phyloP scores from a whole-genome alignment of 1,140 invertebrate genomes.

The Druon quercuslanigerum region DNA sequence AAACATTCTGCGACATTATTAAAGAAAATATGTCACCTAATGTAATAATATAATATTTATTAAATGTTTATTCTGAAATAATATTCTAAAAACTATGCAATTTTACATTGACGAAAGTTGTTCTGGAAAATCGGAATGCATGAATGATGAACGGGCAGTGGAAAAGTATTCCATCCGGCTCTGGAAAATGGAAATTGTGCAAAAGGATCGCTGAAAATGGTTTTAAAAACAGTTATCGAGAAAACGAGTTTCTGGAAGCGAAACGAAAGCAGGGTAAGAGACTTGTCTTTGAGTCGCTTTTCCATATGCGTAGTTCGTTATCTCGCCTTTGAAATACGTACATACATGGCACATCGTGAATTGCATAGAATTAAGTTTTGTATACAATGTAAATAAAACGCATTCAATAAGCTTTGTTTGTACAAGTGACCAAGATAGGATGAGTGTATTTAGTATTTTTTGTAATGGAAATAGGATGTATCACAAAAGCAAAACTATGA shows the following conservation, averaged over 20 bases:
- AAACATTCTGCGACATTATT: too few species aligned
- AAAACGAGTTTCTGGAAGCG: slow-evolving; percentile 51
- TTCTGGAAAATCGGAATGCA: too few species aligned
- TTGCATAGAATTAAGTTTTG: slow-evolving; percentile 31
- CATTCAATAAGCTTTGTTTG: not conserved
- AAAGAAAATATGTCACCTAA: too few species aligned
- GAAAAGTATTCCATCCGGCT: not conserved
- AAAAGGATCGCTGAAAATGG: not conserved
- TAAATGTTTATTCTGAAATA: too few species aligned
- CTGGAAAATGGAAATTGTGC: slow-evolving; percentile 9
- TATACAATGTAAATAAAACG: not conserved
- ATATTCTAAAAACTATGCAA: too few species aligned
- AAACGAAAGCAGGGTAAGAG: slow-evolving; percentile 58
- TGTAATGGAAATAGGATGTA: not conserved
- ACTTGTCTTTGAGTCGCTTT: slow-evolving; percentile 60
- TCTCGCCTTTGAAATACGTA: slow-evolving; percentile 37
- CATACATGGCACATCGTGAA: slow-evolving; percentile 12
- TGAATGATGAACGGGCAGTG: too few species aligned
- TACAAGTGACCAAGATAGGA: not conserved
- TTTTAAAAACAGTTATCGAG: slow-evolving; percentile 43
- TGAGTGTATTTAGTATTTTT: not conserved
- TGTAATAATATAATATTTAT: too few species aligned
- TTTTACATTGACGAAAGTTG: too few species aligned
- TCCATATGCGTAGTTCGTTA: slow-evolving; percentile 65
- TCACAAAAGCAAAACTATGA: not conserved